phyloP scores from a whole-genome alignment of 2,888 invertebrate genomes.

The Agonopterix heracliana region DNA sequence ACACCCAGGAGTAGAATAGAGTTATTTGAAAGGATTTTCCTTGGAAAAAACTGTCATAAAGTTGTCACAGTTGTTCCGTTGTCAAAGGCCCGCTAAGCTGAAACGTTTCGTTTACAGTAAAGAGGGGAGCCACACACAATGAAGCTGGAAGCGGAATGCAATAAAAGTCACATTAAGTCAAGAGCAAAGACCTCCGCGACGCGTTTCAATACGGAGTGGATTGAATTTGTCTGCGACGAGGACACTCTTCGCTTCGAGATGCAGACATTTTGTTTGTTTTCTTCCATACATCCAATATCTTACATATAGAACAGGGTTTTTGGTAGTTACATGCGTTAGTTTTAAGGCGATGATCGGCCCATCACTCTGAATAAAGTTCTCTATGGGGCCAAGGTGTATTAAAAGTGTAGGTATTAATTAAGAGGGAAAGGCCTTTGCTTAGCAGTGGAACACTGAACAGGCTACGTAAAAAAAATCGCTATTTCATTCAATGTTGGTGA shows the following conservation, averaged over 20 bases:
- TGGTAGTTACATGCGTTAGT: too few species aligned
- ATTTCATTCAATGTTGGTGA: too few species aligned
- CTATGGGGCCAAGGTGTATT: too few species aligned
- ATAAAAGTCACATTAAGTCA: slow-evolving; percentile 71
- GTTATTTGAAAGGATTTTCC: too few species aligned
- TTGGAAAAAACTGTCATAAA: slow-evolving; percentile 3
- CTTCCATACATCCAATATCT: background rate
- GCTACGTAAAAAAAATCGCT: too few species aligned
- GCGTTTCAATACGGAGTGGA: slow-evolving; percentile 23
- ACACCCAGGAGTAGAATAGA: too few species aligned
- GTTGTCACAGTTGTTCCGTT: slow-evolving; percentile 3
- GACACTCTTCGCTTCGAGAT: slow-evolving; percentile 13
- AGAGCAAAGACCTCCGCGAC: slow-evolving; percentile 46
- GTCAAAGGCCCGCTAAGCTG: slow-evolving; percentile 17
- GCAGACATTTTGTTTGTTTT: background rate
- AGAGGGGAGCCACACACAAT: slow-evolving; percentile 46
- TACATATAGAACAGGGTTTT: too few species aligned
- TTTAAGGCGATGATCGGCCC: too few species aligned
- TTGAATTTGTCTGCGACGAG: slow-evolving; percentile 40
- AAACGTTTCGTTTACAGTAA: slow-evolving; percentile 35
- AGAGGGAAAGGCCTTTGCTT: too few species aligned
- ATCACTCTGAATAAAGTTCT: too few species aligned
- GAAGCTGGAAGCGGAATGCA: slow-evolving; percentile 51
- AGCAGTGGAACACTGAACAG: too few species aligned
- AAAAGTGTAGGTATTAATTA: too few species aligned